Conservation (phyloP, 2,113 vertebrate genomes). For the Gopherus evgoodei region DNA sequence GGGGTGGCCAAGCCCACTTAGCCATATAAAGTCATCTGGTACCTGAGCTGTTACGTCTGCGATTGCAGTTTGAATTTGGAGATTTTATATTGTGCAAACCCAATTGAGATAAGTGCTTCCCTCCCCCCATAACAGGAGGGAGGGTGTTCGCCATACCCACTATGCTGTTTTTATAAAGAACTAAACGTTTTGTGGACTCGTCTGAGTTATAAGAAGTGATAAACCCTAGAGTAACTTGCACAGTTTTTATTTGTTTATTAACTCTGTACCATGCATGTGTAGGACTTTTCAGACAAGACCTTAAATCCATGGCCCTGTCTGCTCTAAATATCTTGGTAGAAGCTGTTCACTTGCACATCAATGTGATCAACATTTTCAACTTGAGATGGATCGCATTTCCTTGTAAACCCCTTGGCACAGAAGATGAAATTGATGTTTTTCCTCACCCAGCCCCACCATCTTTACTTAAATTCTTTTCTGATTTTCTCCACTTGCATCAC, state of each 20-base stretch:
- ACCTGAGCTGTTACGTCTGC: neutral
- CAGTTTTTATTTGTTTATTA: fast-evolving
- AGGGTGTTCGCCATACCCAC: neutral
- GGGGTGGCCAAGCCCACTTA: fast-evolving
- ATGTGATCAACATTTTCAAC: neutral
- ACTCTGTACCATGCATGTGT: fast-evolving
- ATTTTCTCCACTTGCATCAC: neutral
- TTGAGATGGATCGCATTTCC: neutral
- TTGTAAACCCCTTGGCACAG: neutral
- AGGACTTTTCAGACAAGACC: neutral
- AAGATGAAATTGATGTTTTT: neutral
- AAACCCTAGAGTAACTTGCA: fast-evolving
- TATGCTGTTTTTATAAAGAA: fast-evolving
- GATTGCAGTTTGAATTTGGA: neutral
- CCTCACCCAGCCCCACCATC: fast-evolving
- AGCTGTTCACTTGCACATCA: neutral
- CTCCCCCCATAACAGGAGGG: neutral
- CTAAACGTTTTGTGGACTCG: fast-evolving
- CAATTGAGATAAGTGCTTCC: neutral
- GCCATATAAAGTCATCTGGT: neutral
- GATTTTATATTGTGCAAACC: neutral
- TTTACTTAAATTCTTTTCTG: neutral
- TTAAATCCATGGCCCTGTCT: fast-evolving
- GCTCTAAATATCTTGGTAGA: fast-evolving
- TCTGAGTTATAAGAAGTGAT: neutral